Percentiles rank a stretch among this genome's conserved stretches.
These are phyloP conservation scores for Rostratula benghalensis DNA, from an alignment of 2,113 vertebrate species.

Conservation along the genomic window DNA sequence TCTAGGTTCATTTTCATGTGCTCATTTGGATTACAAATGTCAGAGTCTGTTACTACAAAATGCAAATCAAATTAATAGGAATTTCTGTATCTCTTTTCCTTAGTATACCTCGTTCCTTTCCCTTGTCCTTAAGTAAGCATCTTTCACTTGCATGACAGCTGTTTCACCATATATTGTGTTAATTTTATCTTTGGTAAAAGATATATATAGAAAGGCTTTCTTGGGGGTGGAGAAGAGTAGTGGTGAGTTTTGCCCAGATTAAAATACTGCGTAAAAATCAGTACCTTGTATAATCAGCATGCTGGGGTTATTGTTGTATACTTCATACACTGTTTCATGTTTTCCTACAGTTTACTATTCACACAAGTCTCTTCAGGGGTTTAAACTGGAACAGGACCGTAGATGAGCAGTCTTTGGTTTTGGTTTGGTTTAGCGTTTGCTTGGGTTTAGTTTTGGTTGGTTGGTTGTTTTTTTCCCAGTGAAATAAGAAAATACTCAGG, in stretches of 20 bases:
- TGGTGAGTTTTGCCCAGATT: neutral
- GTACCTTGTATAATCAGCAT: neutral
- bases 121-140: neutral
- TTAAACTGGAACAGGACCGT: neutral
- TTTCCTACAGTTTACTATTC: neutral
- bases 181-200: neutral
- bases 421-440: neutral
- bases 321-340: neutral
- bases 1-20: conserved; percentile 2
- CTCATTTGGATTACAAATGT: conserved; percentile 51
- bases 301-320: neutral
- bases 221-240: neutral
- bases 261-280: neutral
- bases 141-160: neutral
- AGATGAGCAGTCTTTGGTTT: neutral
- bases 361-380: neutral
- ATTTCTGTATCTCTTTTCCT: neutral
- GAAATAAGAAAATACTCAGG: neutral
- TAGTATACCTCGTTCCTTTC: neutral
- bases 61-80: conserved; percentile 9
- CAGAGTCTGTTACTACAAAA: neutral
- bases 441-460: neutral
- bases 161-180: neutral
- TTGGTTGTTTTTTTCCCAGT: neutral
- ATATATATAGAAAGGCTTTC: neutral